phyloP scores from a whole-genome alignment of 2,797 vertebrate species.

The Anas capensis region DNA sequence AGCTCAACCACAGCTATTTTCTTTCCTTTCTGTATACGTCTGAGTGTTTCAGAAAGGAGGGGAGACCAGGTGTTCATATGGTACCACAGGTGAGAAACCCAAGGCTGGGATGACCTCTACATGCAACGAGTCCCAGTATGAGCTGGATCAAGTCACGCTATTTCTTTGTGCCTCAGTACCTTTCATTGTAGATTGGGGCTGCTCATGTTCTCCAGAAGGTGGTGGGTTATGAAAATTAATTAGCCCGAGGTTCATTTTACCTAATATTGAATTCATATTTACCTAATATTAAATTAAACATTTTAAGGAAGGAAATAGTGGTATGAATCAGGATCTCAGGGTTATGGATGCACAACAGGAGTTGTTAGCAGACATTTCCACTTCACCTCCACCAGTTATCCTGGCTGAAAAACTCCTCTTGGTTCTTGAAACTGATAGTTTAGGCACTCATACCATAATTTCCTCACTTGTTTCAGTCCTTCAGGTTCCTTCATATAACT shows the following conservation, averaged over 20 bases:
- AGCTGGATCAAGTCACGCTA: background rate
- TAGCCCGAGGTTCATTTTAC: background rate
- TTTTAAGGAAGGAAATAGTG: background rate
- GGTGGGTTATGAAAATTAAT: background rate
- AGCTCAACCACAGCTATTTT: background rate
- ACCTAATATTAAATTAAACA: background rate
- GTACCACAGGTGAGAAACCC: background rate
- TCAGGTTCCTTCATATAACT: background rate
- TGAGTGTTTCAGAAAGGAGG: background rate
- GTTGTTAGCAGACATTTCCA: background rate
- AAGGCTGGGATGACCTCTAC: background rate
- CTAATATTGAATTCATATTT: background rate
- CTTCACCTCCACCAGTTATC: background rate
- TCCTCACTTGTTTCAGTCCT: background rate
- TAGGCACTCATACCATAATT: background rate
- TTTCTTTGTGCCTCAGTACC: background rate
- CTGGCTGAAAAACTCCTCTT: background rate
- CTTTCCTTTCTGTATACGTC: background rate
- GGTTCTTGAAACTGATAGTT: background rate
- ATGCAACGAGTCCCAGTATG: accelerated
- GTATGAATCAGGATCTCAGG: background rate
- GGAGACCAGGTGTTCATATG: background rate
- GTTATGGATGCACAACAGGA: background rate
- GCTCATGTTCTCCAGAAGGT: background rate
- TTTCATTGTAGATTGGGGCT: too few relatives aligned